These are phyloP conservation scores for Atethmia centrago DNA, from an alignment of 2,888 invertebrate species.

Conservation along the genomic window DNA sequence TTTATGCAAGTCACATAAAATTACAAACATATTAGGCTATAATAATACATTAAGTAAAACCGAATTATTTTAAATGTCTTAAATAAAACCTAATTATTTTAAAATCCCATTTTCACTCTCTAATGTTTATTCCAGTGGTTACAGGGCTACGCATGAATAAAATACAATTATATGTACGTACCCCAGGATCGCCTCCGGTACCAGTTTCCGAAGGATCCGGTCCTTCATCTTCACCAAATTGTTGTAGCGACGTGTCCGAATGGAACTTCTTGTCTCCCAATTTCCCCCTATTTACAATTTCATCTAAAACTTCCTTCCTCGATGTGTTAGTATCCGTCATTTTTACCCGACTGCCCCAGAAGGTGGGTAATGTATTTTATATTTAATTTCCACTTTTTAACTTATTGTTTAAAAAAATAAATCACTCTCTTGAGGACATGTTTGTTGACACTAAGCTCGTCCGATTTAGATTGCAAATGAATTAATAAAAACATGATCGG, in stretches of 20 bases:
- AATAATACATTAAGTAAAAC: background rate
- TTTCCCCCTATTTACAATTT: slow-evolving; percentile 79
- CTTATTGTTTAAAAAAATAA: slow-evolving; percentile 2
- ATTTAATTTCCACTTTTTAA: slow-evolving; percentile 20
- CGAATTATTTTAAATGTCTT: background rate
- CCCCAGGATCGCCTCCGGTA: slow-evolving; percentile 79
- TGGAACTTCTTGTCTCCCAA: slow-evolving; percentile 85
- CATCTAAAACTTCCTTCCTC: slow-evolving; percentile 77
- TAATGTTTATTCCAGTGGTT: background rate
- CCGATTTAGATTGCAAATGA: slow-evolving; percentile 84
- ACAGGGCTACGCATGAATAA: background rate
- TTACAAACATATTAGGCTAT: background rate
- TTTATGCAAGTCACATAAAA: background rate
- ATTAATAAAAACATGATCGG: slow-evolving; percentile 78
- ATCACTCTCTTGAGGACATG: slow-evolving; percentile 53
- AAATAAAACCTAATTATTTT: background rate
- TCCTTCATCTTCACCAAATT: slow-evolving; percentile 79
- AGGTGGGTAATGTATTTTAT: no score
- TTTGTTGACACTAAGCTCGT: slow-evolving; percentile 70
- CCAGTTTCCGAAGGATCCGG: slow-evolving; percentile 57
- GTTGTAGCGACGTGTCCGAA: slow-evolving; percentile 85
- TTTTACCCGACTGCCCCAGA: no score
- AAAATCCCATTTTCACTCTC: background rate
- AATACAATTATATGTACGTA: slow-evolving; percentile 67
- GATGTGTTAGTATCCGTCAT: slow-evolving; percentile 78